Evolutionary conservation across 2,113 vertebrate species (phyloP), one percentile per base, ranked within the genome.

Genomic region (Mus spicilegus): DNA sequence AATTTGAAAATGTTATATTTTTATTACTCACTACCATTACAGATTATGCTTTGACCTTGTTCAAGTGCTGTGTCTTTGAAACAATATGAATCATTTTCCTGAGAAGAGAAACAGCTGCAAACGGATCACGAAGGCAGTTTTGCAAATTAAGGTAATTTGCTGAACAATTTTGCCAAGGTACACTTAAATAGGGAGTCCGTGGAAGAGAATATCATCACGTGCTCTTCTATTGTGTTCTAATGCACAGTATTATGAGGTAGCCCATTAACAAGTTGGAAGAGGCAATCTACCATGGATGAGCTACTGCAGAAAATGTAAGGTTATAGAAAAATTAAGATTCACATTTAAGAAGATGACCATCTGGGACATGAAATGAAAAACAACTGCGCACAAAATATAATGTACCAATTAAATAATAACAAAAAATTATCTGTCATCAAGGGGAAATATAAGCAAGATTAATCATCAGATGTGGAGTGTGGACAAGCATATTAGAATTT

Each of bases 101-200:
- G 58, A 87, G 87, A 94, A 77, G 49, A 81, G 22, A 67, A 97
- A 96, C 76, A 97, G 94, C 96, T 97, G 95, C 92, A 96, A 95
- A 91, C 88, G 76, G 96, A 92, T 92, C 70, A 95, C 84, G 94
- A 87, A 98, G 92, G 86, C 94, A 96, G 88, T 95, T 95, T 93
- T 95, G 70, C 90, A 95, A 98, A 98, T 97, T 98, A 95, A 97
- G 87, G 76, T 95, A 96, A 97, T 96, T 96, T 98, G 93, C 94
- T 89, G 88, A 96, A 95, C 76, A 97, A 95, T 97, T 42, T 95
- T 90, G 78, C 82, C 92, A 95, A 90, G 87, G 89, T 46, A 73
- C 89, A 89, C 87, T 96, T 96, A 96, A 97, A 95, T 84, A 94
- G 90, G 86, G 93, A 46, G 76, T 58, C 86, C 54, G 17, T 82